Conservation (phyloP, 2,888 invertebrate species). For the Hyalella azteca region DNA sequence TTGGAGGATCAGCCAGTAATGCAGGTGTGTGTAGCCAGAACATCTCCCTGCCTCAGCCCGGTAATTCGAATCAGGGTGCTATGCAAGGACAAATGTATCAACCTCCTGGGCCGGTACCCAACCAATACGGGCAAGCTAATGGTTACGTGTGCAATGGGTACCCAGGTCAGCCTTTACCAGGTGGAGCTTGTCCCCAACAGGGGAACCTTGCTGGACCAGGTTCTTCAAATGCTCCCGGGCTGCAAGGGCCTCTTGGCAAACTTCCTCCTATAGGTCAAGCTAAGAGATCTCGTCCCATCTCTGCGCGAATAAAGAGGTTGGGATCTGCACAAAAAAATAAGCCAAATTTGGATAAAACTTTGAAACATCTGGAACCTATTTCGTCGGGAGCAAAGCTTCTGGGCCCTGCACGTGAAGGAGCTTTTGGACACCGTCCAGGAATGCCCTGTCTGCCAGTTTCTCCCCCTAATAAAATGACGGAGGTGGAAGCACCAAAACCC, state of each 20-base stretch:
- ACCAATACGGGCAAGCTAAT: neutral
- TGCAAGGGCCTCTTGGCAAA: conserved; percentile 10
- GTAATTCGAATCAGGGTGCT: neutral
- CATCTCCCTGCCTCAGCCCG: neutral
- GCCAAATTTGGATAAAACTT: conserved; percentile 39
- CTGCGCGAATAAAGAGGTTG: conserved; percentile 1
- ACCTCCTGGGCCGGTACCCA: neutral
- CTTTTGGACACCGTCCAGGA: neutral
- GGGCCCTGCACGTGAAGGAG: neutral
- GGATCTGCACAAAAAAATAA: conserved; percentile 30
- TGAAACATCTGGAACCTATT: conserved; percentile 17
- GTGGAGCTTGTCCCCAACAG: neutral
- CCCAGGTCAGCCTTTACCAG: neutral
- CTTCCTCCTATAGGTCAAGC: neutral
- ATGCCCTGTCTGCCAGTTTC: neutral
- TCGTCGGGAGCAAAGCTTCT: neutral
- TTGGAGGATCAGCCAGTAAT: neutral
- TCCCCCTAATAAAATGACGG: neutral
- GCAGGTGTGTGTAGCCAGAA: neutral
- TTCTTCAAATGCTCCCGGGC: neutral
- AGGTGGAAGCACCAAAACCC: neutral
- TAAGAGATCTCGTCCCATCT: conserved; percentile 17
- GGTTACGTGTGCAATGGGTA: neutral
- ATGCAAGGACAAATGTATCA: neutral
- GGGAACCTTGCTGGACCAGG: neutral